Conservation (phyloP, 1,140 invertebrate species). For the Drosophila rhopaloa region DNA sequence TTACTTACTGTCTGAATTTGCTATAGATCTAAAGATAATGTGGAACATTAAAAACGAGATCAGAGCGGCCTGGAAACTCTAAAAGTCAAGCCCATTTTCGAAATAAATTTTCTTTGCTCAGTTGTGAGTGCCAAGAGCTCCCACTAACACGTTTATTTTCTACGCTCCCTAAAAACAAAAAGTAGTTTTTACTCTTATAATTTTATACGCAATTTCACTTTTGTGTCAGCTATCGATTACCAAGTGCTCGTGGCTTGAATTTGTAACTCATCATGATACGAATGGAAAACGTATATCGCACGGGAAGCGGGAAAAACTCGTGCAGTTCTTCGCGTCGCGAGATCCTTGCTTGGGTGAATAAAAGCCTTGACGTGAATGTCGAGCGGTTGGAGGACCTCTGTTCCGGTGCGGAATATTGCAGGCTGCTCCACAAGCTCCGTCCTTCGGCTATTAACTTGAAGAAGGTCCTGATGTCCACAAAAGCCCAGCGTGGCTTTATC, state of each 20-base stretch:
- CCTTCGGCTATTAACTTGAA: background rate
- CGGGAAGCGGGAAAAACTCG: background rate
- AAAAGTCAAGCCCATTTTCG: background rate
- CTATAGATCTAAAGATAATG: no score
- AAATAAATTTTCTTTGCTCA: background rate
- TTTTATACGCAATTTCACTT: background rate
- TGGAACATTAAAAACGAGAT: background rate
- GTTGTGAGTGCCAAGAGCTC: background rate
- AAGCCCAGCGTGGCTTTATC: background rate
- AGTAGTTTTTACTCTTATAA: background rate
- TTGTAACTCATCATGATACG: background rate
- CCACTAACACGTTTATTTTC: background rate
- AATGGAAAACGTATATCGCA: background rate
- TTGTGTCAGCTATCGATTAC: no score
- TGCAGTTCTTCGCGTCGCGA: background rate
- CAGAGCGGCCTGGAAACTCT: background rate
- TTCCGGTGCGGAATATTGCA: background rate
- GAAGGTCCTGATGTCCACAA: background rate
- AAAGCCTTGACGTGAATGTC: background rate
- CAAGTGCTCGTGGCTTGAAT: no score
- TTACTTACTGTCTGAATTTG: no score
- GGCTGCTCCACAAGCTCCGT: background rate
- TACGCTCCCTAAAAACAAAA: background rate
- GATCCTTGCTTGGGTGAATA: background rate
- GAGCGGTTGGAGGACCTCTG: background rate